Conservation (phyloP, 2,797 vertebrate species). For the Coluber constrictor region DNA sequence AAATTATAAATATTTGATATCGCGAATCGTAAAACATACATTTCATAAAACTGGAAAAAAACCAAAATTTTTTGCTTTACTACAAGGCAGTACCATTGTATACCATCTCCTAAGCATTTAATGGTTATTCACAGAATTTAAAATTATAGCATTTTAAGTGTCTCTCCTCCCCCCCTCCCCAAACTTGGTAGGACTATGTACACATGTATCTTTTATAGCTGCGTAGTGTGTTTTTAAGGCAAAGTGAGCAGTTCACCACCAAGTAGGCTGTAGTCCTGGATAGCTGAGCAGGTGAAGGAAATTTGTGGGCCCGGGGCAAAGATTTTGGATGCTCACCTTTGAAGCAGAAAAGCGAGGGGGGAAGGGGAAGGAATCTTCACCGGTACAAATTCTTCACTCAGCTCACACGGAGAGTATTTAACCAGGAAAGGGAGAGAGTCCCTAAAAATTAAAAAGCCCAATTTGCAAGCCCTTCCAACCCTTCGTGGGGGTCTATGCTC, state of each 20-base stretch:
- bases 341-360: neutral
- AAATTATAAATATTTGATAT: constrained; percentile 76
- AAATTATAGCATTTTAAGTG: constrained; percentile 64
- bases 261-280: constrained; percentile 21
- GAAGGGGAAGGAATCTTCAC: constrained; percentile 8
- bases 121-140: constrained; percentile 65
- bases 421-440: constrained; percentile 31
- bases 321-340: constrained; percentile 41
- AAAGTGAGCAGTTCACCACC: constrained; percentile 64
- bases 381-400: constrained; percentile 41
- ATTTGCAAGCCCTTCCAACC: constrained; percentile 16
- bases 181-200: constrained; percentile 18
- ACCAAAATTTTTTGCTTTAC: constrained; percentile 50
- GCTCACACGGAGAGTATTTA: constrained; percentile 45
- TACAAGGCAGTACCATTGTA: constrained; percentile 64
- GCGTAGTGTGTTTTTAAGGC: constrained; percentile 68
- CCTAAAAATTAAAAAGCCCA: constrained; percentile 13
- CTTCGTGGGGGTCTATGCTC: constrained; percentile 5
- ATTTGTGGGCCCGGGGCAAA: constrained; percentile 13
- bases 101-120: constrained; percentile 62
- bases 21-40: constrained; percentile 67
- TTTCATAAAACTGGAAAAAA: constrained; percentile 63
- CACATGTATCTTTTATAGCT: neutral
- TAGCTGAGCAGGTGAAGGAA: neutral
- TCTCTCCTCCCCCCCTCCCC: constrained; percentile 27